Percentiles rank a stretch among this genome's conserved stretches.
phyloP scores from a whole-genome alignment of 2,113 vertebrate species.

The Ammospiza caudacuta region DNA sequence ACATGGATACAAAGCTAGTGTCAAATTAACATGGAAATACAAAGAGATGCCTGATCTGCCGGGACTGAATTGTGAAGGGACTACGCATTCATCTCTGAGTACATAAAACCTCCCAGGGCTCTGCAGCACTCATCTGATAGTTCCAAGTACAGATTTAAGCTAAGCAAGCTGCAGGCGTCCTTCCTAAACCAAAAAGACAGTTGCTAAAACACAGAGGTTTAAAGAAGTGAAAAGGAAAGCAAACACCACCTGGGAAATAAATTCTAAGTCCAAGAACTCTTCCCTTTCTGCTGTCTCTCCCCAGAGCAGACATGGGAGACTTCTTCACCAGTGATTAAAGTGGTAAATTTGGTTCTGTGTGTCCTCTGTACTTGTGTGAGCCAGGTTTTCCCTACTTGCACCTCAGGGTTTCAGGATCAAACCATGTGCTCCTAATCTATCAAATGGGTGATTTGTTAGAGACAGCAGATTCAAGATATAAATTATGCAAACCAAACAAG shows the following conservation, averaged over 20 bases:
- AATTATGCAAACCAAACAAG: neutral
- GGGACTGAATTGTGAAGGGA: slow-evolving; percentile 54
- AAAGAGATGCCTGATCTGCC: slow-evolving; percentile 48
- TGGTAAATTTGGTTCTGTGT: neutral
- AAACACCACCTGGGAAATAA: neutral
- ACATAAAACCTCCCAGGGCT: slow-evolving; percentile 13
- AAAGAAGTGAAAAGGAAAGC: neutral
- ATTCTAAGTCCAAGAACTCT: neutral
- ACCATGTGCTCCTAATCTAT: neutral
- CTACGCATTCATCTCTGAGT: slow-evolving; percentile 37
- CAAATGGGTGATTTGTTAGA: neutral
- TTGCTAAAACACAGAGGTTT: slow-evolving; percentile 5
- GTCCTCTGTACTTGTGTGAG: neutral
- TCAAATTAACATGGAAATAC: slow-evolving; percentile 56
- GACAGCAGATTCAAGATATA: neutral
- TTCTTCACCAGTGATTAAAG: neutral
- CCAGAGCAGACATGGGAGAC: neutral
- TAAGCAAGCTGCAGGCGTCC: slow-evolving; percentile 10
- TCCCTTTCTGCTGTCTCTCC: neutral
- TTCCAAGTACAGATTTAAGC: neutral
- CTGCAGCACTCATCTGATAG: slow-evolving; percentile 25
- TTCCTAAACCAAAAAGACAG: neutral
- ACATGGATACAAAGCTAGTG: slow-evolving; percentile 36
- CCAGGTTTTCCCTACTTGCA: neutral
- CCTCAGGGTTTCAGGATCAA: neutral